phyloP scores from a whole-genome alignment of 2,797 vertebrate species.

The Tapirus indicus region DNA sequence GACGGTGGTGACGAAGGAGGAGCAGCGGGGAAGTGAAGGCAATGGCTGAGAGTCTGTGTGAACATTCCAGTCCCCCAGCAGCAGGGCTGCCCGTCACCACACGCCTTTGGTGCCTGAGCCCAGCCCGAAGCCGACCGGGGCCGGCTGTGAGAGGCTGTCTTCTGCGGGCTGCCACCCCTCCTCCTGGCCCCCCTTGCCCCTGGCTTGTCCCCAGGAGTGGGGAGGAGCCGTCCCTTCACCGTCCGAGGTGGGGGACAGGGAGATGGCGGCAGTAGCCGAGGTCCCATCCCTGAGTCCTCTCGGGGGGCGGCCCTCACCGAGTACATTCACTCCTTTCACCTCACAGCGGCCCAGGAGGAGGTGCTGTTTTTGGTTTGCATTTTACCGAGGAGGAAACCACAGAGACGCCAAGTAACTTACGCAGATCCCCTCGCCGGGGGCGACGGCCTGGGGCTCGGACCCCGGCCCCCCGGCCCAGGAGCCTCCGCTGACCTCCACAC shows the following conservation, averaged over 20 bases:
- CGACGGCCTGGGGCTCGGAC: no score
- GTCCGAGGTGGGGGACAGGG: rapidly evolving
- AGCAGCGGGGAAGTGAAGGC: rapidly evolving
- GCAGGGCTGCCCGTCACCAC: rapidly evolving
- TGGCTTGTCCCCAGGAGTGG: not conserved
- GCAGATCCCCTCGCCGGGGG: no score
- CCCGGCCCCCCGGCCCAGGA: no score
- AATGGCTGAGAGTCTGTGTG: rapidly evolving
- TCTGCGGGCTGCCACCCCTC: not conserved
- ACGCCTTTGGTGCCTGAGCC: rapidly evolving
- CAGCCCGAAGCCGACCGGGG: not conserved
- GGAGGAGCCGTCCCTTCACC: not conserved
- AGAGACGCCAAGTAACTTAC: not conserved
- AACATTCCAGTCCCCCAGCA: rapidly evolving
- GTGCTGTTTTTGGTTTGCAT: not conserved
- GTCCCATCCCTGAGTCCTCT: not conserved
- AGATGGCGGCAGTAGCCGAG: not conserved
- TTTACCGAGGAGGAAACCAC: not conserved
- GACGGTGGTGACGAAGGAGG: rapidly evolving
- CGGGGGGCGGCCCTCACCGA: rapidly evolving
- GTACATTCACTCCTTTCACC: not conserved
- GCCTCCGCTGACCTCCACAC: no score
- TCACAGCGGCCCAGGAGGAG: not conserved
- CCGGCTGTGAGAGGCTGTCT: no score
- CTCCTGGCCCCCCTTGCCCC: rapidly evolving